A percentile compares a stretch with the other conserved stretches of the same genome.
Evolutionary conservation across 2,888 invertebrate genomes (phyloP).

Genomic region (Anoncus sp.): DNA sequence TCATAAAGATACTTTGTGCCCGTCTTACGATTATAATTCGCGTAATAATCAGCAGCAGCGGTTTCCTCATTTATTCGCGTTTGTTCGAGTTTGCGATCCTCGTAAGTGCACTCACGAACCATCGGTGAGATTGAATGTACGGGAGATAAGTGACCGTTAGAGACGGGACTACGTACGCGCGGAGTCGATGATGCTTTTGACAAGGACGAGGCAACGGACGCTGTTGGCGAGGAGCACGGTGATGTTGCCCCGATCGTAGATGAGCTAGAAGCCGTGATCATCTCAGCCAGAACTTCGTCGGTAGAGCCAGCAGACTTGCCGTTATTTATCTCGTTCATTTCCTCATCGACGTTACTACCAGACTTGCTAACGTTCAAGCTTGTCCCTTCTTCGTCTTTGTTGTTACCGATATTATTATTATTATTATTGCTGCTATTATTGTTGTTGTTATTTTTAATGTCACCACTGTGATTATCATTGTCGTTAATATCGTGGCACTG

Average conservation of each 20-base stretch:
- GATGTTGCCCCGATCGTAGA: conserved; percentile 55
- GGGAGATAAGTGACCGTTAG: conserved; percentile 59
- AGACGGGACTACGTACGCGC: conserved; percentile 72
- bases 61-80: conserved; percentile 77
- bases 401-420: conserved; percentile 62
- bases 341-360: conserved; percentile 70
- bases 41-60: conserved; percentile 68
- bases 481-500: conserved; percentile 40
- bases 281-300: no score
- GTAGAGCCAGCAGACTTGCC: conserved; percentile 83
- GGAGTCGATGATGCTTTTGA: conserved; percentile 77
- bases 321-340: conserved; percentile 84
- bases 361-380: conserved; percentile 36
- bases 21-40: conserved; percentile 79
- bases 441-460: conserved; percentile 45
- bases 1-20: conserved; percentile 87
- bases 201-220: conserved; percentile 68
- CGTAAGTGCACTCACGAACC: conserved; percentile 88
- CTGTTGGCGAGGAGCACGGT: conserved; percentile 65
- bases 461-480: conserved; percentile 56
- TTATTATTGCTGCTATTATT: conserved; percentile 62
- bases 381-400: conserved; percentile 26
- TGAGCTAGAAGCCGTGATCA: conserved; percentile 43
- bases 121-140: conserved; percentile 79
- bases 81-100: conserved; percentile 86